Percentiles rank a stretch among this genome's conserved stretches.
Conservation (phyloP, 2,888 invertebrate genomes). For the Petrolisthes manimaculis region DNA sequence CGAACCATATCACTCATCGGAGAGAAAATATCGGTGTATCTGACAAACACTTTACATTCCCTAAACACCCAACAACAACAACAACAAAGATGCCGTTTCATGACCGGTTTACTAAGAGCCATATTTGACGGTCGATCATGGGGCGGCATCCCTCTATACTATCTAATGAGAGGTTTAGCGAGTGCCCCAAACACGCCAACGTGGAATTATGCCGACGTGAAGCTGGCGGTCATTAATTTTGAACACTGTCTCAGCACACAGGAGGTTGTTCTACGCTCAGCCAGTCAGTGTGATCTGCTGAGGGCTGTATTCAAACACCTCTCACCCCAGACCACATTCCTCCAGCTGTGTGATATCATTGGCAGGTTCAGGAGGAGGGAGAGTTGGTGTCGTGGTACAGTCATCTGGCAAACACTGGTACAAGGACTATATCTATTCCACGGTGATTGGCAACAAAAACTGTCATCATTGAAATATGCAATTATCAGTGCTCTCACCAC, state of each 20-base stretch:
- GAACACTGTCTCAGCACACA: constrained; percentile 46
- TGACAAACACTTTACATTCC: constrained; percentile 6
- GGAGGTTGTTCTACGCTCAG: constrained; percentile 40
- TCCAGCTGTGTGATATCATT: constrained; percentile 36
- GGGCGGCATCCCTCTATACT: constrained; percentile 45
- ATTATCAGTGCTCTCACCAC: neutral
- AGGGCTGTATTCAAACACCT: constrained; percentile 40
- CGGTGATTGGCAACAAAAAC: constrained; percentile 6
- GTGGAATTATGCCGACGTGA: constrained; percentile 32
- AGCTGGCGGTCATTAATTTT: constrained; percentile 28
- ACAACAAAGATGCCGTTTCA: neutral
- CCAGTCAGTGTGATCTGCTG: constrained; percentile 50
- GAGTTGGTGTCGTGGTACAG: constrained; percentile 39
- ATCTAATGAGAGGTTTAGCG: constrained; percentile 24
- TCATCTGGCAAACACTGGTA: constrained; percentile 26
- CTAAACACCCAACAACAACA: neutral
- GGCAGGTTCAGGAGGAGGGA: constrained; percentile 40
- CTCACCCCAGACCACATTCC: constrained; percentile 13
- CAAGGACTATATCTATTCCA: neutral
- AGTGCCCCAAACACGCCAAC: constrained; percentile 11
- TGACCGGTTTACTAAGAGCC: neutral
- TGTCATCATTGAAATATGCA: neutral
- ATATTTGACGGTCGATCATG: constrained; percentile 40
- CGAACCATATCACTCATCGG: constrained; percentile 7
- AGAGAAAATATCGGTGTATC: constrained; percentile 14